Conservation (phyloP, 2,888 invertebrate species). For the Heliconius ethilla region DNA sequence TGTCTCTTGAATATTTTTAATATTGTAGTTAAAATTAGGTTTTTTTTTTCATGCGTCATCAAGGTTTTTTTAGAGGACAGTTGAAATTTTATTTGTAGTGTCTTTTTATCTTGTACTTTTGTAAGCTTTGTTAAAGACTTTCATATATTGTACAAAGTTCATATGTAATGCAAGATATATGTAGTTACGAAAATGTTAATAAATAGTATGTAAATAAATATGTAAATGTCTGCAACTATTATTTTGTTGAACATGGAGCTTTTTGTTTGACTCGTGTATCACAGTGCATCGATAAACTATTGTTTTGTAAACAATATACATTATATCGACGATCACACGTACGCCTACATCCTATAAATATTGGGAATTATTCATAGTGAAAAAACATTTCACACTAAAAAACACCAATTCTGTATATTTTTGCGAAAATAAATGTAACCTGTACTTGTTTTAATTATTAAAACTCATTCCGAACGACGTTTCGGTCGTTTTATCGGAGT, state of each 20-base stretch:
- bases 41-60: neutral
- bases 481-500: conserved; percentile 31
- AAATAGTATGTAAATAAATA: no score
- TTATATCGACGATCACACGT: neutral
- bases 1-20: conserved; percentile 8
- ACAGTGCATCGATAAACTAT: conserved; percentile 4
- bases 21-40: neutral
- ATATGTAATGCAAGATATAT: no score
- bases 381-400: conserved; percentile 9
- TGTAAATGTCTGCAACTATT: neutral
- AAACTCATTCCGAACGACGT: conserved; percentile 35
- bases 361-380: conserved; percentile 19
- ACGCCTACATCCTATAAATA: conserved; percentile 12
- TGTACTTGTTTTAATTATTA: conserved; percentile 36
- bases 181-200: no score
- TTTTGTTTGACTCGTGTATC: conserved; percentile 6
- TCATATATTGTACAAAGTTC: no score
- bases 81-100: no score
- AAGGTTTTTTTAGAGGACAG: neutral
- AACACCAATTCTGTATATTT: neutral
- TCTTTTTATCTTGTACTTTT: no score
- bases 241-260: conserved; percentile 4
- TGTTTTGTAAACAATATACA: conserved; percentile 6
- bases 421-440: conserved; percentile 11
- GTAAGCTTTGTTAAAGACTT: no score